phyloP scores from a whole-genome alignment of 2,113 vertebrate species.

The Phrynosoma blainvillii region DNA sequence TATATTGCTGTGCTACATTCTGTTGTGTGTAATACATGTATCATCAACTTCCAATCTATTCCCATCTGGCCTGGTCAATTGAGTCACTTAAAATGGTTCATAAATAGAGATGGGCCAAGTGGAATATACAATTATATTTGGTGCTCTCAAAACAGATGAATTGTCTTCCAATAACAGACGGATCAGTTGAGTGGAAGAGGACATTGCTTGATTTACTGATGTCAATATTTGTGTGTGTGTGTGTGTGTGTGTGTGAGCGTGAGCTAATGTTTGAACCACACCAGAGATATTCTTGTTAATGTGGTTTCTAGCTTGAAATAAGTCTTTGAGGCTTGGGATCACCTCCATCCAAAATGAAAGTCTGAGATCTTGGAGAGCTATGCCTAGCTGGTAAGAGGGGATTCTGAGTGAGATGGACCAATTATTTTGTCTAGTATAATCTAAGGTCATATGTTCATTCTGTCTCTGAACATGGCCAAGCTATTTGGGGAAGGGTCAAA shows the following conservation, averaged over 20 bases:
- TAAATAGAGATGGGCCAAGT: constrained; percentile 48
- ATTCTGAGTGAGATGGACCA: neutral
- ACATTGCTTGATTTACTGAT: neutral
- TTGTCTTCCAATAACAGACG: constrained; percentile 16
- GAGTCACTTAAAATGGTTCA: constrained; percentile 68
- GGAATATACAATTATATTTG: constrained; percentile 36
- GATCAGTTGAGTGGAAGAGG: neutral
- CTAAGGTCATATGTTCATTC: neutral
- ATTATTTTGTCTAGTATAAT: neutral
- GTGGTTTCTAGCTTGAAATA: neutral
- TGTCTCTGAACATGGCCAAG: neutral
- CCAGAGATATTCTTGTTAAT: neutral
- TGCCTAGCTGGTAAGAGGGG: too few relatives aligned
- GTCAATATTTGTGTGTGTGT: neutral
- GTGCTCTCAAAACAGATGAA: constrained; percentile 23
- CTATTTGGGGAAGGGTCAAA: neutral
- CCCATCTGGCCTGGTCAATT: constrained; percentile 74
- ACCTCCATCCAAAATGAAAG: too few relatives aligned
- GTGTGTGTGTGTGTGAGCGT: neutral
- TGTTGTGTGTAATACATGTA: constrained; percentile 70
- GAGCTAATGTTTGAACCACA: neutral
- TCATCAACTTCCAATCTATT: constrained; percentile 71
- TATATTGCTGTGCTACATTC: constrained; percentile 66
- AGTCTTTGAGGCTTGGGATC: neutral
- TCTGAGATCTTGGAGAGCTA: neutral